These are phyloP conservation scores for Cyprinus carpio DNA, from an alignment of 2,113 vertebrate species.

Conservation along the genomic window DNA sequence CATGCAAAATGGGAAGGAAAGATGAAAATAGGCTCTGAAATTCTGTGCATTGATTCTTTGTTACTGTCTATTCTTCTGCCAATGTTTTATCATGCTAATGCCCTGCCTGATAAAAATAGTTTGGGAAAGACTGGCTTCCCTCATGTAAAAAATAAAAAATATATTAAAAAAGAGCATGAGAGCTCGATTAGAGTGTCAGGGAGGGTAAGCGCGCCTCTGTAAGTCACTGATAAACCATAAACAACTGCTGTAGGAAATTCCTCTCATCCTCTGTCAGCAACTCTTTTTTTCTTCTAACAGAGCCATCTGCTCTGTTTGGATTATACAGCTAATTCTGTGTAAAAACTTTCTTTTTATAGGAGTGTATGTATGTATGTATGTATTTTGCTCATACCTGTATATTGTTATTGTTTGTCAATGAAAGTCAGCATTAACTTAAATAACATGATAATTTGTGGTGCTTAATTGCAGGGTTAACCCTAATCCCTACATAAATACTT, in stretches of 20 bases:
- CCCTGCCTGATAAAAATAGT: constrained; percentile 67
- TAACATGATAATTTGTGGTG: background rate
- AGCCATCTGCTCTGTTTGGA: constrained; percentile 39
- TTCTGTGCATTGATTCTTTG: constrained; percentile 74
- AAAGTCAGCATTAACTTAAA: background rate
- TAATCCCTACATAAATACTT: background rate
- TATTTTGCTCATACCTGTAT: too few relatives aligned
- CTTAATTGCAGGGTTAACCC: background rate
- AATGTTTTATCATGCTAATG: constrained; percentile 75
- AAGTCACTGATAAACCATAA: constrained; percentile 67
- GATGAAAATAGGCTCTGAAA: constrained; percentile 75
- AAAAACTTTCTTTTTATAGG: constrained; percentile 29
- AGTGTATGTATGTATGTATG: too few relatives aligned
- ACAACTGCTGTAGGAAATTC: constrained; percentile 53
- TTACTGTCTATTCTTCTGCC: constrained; percentile 72
- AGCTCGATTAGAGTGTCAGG: constrained; percentile 36
- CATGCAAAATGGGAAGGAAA: constrained; percentile 69
- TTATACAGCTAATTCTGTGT: constrained; percentile 39
- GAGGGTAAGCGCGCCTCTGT: constrained; percentile 43
- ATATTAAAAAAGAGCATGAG: background rate
- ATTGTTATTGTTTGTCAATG: background rate
- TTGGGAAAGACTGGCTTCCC: constrained; percentile 60
- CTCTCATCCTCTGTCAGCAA: constrained; percentile 51
- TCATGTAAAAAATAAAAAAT: constrained; percentile 52
- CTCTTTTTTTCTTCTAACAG: constrained; percentile 35